Evolutionary conservation across 2,113 vertebrate genomes (phyloP).

Genomic region (Daboia siamensis): DNA sequence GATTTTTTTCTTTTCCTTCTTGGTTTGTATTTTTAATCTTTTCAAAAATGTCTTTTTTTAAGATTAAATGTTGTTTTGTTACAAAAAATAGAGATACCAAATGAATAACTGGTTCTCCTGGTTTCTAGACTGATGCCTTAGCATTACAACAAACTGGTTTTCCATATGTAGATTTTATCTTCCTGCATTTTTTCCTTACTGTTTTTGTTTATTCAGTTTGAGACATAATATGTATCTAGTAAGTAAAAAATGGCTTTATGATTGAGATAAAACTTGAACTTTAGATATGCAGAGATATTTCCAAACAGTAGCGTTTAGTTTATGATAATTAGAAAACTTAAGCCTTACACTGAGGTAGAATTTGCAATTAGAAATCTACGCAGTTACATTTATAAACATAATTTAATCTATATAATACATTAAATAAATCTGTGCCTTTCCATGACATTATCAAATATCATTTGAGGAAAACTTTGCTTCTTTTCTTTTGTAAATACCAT

Average conservation of each 20-base stretch:
- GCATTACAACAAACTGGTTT: neutral
- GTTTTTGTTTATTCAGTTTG: neutral
- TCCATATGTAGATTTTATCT: neutral
- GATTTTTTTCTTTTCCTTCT: neutral
- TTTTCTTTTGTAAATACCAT: neutral
- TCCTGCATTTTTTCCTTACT: neutral
- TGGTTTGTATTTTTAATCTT: neutral
- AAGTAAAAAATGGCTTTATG: neutral
- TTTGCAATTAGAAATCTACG: neutral
- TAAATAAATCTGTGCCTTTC: neutral
- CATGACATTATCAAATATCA: neutral
- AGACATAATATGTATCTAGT: neutral
- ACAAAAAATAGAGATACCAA: neutral
- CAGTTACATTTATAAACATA: neutral
- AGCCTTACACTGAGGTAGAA: neutral
- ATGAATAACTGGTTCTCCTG: neutral
- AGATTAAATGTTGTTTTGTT: neutral
- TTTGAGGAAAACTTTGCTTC: no score
- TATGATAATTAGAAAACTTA: neutral
- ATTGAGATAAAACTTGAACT: neutral
- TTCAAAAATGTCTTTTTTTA: neutral
- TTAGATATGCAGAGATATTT: neutral
- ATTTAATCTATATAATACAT: neutral
- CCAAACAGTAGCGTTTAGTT: neutral
- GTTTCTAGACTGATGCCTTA: neutral